These are phyloP conservation scores for Fringilla coelebs DNA, from an alignment of 2,797 vertebrate species.

Conservation along the genomic window DNA sequence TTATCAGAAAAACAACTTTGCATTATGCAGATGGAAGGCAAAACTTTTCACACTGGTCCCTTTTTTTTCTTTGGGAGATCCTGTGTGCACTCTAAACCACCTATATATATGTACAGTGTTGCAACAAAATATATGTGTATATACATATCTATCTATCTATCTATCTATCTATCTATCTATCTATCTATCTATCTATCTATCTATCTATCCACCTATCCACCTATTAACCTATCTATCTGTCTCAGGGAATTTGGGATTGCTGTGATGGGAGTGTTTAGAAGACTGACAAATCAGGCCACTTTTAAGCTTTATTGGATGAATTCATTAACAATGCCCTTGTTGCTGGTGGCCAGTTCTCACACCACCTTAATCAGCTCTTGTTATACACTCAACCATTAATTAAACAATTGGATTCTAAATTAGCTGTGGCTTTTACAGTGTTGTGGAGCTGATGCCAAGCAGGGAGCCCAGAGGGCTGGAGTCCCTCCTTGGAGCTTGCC, in stretches of 20 bases:
- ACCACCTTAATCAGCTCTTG: neutral
- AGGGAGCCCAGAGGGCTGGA: neutral
- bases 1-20: neutral
- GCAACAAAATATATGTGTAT: neutral
- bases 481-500: neutral
- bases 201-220: no score
- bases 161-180: neutral
- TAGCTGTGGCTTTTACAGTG: neutral
- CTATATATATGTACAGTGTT: neutral
- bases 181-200: neutral
- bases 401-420: neutral
- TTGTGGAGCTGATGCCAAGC: neutral
- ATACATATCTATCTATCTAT: neutral
- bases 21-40: neutral
- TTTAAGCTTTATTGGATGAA: neutral
- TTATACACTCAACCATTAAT: neutral
- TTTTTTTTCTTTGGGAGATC: neutral
- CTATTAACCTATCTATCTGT: no score
- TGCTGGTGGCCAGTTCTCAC: neutral
- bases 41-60: neutral
- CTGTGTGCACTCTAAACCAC: neutral
- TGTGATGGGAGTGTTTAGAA: neutral
- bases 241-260: neutral
- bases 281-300: neutral
- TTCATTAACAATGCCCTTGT: neutral